Percentiles rank a stretch among this genome's conserved stretches.
phyloP scores from a whole-genome alignment of 1,140 invertebrate genomes.

The Centruroides sculpturatus region DNA sequence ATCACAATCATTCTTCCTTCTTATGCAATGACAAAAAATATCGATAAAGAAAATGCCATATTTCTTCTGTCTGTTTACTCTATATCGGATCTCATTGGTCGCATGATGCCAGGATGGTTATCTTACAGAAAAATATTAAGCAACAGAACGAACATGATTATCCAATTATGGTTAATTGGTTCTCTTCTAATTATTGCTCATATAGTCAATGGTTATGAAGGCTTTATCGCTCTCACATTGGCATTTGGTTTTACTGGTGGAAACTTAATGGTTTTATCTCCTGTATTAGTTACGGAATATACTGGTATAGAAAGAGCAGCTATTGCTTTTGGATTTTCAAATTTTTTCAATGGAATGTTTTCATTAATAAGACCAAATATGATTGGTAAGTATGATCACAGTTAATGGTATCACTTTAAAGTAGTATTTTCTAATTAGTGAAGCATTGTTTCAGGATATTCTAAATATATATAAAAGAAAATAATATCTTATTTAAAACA shows the following conservation, averaged over 20 bases:
- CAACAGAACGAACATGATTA: constrained; percentile 1
- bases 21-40: neutral
- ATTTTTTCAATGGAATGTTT: constrained; percentile 7
- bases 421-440: too few species aligned
- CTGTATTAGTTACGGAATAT: constrained; percentile 15
- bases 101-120: constrained; percentile 12
- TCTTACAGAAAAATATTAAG: constrained; percentile 6
- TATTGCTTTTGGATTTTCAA: constrained; percentile 12
- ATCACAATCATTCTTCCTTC: too few species aligned
- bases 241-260: constrained; percentile 6
- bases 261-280: constrained; percentile 15
- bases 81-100: constrained; percentile 3
- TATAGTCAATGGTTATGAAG: neutral
- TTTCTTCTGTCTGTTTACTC: constrained; percentile 6
- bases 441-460: too few species aligned
- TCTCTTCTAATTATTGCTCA: neutral
- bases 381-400: constrained; percentile 10
- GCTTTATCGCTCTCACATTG: neutral
- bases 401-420: too few species aligned
- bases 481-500: too few species aligned
- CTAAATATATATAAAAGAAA: too few species aligned
- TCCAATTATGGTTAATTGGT: constrained; percentile 9
- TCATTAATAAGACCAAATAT: constrained; percentile 13
- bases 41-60: neutral
- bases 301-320: constrained; percentile 12